phyloP scores from a whole-genome alignment of 2,888 invertebrate species.

The Tridacna crocea region DNA sequence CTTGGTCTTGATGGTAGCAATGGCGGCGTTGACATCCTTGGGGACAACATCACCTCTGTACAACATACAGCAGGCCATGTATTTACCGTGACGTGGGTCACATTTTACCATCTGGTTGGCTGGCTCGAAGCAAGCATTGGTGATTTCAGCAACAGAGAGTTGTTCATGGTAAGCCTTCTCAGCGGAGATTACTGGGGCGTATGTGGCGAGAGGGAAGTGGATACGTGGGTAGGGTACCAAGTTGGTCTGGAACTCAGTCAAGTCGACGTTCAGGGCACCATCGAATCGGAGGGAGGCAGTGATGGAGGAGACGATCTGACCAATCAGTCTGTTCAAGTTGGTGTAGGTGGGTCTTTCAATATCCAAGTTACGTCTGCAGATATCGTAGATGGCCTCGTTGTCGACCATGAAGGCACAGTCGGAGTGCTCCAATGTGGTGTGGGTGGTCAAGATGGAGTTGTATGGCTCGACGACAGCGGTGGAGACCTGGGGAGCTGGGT shows the following conservation, averaged over 20 bases:
- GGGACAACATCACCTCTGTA: conserved; percentile 90
- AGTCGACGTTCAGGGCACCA: conserved; percentile 89
- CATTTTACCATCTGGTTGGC: conserved; percentile 96
- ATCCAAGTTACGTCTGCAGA: conserved; percentile 92
- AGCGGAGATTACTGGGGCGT: conserved; percentile 96
- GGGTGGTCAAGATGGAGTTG: conserved; percentile 90
- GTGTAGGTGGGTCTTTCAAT: conserved; percentile 94
- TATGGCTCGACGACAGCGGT: conserved; percentile 98
- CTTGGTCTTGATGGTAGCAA: conserved; percentile 83
- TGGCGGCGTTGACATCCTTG: conserved; percentile 77
- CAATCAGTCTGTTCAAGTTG: conserved; percentile 95
- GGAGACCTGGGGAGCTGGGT: conserved; percentile 87
- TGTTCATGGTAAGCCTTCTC: conserved; percentile 96
- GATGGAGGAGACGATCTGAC: conserved; percentile 89
- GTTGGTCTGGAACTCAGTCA: conserved; percentile 85
- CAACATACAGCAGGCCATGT: conserved; percentile 98
- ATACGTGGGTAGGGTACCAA: conserved; percentile 86
- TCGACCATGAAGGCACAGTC: conserved; percentile 91
- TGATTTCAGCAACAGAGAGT: conserved; percentile 76
- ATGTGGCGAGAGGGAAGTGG: conserved; percentile 92
- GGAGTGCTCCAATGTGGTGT: conserved; percentile 80
- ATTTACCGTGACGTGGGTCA: conserved; percentile 84
- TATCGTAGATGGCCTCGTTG: conserved; percentile 91
- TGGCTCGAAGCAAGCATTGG: conserved; percentile 91
- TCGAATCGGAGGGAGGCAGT: conserved; percentile 92